Conservation (phyloP, 2,113 vertebrate species). For the Mionectes macconnelli region DNA sequence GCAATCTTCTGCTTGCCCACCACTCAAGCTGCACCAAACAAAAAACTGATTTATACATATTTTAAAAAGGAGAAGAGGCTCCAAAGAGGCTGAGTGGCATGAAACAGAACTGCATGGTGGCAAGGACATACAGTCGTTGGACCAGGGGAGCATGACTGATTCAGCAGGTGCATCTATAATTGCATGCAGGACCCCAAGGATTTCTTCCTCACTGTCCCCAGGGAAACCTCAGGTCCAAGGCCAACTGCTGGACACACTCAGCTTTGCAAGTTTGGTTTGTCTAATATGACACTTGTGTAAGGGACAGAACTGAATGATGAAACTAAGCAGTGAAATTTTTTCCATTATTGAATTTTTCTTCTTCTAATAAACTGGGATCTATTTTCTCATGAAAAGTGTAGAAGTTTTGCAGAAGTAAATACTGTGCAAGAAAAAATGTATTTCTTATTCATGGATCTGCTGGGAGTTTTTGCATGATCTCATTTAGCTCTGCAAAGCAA, state of each 20-base stretch:
- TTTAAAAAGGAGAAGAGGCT: not conserved
- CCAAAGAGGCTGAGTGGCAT: not conserved
- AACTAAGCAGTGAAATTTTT: not conserved
- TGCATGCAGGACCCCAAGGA: not conserved
- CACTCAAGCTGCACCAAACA: not conserved
- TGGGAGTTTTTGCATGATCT: not conserved
- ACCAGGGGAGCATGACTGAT: not conserved
- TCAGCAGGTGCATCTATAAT: not conserved
- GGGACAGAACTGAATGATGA: not conserved
- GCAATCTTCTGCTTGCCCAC: not conserved
- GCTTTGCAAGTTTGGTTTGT: not conserved
- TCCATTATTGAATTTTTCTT: not conserved
- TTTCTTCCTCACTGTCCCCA: not conserved
- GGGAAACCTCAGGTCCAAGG: not conserved
- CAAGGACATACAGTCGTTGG: not conserved
- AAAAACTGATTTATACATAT: not conserved
- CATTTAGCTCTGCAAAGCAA: not conserved
- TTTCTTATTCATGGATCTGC: conserved; percentile 5
- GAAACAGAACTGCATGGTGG: not conserved
- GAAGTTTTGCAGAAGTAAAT: not conserved
- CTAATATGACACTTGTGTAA: not conserved
- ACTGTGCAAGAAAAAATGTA: not conserved
- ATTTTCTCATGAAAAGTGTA: not conserved
- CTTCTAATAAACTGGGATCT: not conserved
- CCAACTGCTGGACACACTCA: not conserved